These are phyloP conservation scores for Zaprionus vittiger DNA, from an alignment of 1,140 invertebrate species.

Conservation along the genomic window DNA sequence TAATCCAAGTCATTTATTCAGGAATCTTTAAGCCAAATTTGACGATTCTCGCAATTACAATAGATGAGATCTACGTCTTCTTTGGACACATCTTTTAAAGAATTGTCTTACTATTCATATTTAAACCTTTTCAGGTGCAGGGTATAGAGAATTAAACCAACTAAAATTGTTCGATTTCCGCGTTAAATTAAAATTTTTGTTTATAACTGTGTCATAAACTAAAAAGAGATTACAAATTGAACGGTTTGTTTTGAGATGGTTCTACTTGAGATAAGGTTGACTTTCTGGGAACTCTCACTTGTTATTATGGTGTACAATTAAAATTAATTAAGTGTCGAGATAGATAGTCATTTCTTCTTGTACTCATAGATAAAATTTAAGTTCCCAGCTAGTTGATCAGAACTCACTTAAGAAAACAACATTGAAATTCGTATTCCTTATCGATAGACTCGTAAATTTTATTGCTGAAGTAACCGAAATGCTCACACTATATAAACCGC, in stretches of 20 bases:
- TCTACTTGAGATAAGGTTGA: not conserved
- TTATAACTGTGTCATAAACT: not conserved
- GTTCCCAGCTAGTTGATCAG: too few relatives aligned
- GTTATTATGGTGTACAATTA: not conserved
- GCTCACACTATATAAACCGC: not conserved
- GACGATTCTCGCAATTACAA: too few relatives aligned
- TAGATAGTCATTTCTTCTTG: not conserved
- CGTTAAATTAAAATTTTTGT: not conserved
- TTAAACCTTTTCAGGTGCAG: not conserved
- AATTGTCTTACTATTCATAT: not conserved
- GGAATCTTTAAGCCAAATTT: too few relatives aligned
- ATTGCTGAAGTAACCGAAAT: not conserved
- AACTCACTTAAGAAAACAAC: not conserved
- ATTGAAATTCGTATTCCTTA: not conserved
- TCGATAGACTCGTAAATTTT: not conserved
- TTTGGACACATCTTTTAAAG: not conserved
- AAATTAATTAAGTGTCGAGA: not conserved
- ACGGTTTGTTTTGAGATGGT: conserved; percentile 1
- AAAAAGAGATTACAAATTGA: not conserved
- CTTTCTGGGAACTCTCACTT: not conserved
- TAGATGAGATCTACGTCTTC: too few relatives aligned
- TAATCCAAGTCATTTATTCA: too few relatives aligned
- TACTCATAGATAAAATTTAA: not conserved
- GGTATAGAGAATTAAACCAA: not conserved
- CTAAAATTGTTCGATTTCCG: not conserved